Percentiles rank a stretch among this genome's conserved stretches.
These are phyloP conservation scores for Brachyalestes nurse DNA, from an alignment of 2,797 vertebrate genomes.

Conservation along the genomic window DNA sequence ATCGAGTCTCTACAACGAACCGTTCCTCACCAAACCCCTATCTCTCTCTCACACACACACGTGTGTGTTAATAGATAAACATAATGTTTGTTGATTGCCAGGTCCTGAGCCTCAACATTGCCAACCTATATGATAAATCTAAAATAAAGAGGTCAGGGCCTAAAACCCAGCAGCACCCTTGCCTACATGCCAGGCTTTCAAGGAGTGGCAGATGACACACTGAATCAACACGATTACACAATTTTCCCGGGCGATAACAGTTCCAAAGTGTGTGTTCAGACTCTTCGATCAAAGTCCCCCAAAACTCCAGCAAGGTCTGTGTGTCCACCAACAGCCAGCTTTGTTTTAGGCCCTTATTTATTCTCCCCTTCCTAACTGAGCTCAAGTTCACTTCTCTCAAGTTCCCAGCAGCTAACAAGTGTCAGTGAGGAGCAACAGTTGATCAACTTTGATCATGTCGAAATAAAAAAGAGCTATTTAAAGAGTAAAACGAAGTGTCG, in stretches of 20 bases:
- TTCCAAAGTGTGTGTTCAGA: slow-evolving; percentile 62
- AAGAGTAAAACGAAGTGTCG: too few species aligned
- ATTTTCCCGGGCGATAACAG: slow-evolving; percentile 58
- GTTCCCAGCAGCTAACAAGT: slow-evolving; percentile 15
- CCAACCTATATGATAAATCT: neutral
- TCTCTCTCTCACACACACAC: too few species aligned
- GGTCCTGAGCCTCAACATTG: neutral
- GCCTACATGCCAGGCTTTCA: neutral
- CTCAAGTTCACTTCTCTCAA: neutral
- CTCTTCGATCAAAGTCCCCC: slow-evolving; percentile 63
- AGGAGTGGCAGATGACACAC: slow-evolving; percentile 45
- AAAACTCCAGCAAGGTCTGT: slow-evolving; percentile 40
- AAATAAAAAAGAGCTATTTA: too few species aligned
- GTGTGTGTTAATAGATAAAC: too few species aligned
- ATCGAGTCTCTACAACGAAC: too few species aligned
- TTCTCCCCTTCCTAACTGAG: too few species aligned
- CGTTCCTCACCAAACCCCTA: too few species aligned
- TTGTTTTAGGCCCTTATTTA: too few species aligned
- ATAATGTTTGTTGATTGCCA: neutral
- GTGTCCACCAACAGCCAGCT: too few species aligned
- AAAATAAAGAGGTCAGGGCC: too few species aligned
- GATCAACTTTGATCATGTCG: neutral
- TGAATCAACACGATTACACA: slow-evolving; percentile 64
- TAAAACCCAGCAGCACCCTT: neutral
- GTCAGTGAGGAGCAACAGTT: slow-evolving; percentile 18